Evolutionary conservation across 1,140 invertebrate genomes (phyloP), one percentile per base, ranked within the genome.

Genomic region (Euschistus heros): DNA sequence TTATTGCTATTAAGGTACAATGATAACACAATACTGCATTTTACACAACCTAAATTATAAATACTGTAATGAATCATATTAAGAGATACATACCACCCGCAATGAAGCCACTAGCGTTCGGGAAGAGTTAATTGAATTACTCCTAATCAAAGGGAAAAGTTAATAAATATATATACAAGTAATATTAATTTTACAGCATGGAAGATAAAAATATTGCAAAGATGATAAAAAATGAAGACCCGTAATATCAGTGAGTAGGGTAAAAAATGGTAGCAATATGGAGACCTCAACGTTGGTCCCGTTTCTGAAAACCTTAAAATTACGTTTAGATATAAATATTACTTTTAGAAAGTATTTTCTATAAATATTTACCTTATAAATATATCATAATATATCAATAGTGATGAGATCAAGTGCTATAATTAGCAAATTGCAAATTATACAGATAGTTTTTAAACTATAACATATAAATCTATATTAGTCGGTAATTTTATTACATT

Each of bases 1-100:
- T 57, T 57, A 57, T 57, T 57, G 54, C 54, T 57, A 57, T 57
- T 18, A 57, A 57, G 54, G 54, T 57, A 57, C 54, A 26, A 57
- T 27, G 54, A 22, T 57, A 57, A 57, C 54, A 57, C 20, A 57
- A 57, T 57, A 57, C 54, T 57, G 54, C 15, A 57, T 26, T 10
- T 57, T 57, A 57, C 26, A 57, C 54, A 26, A 57, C 54, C 54
- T 57, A 57, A 57, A 57, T 57, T 57, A 57, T 57, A 57, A 24
- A 22, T 57, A 57, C 47, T 50, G 22, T 50, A 57, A 4, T 37
- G 33, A 37, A 37, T n/a, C 33, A 37, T 37, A 37, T 37, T 37
- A 37, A 37, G 33, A 37, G 33, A 37, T 37, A 37, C 10, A 37
- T 37, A 1, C 33, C 6, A 37, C 8, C 33, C 33, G 6, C 7